Evolutionary conservation across 2,797 vertebrate species (phyloP), one percentile per base, ranked within the genome.

Genomic region (Apodemus agrarius): DNA sequence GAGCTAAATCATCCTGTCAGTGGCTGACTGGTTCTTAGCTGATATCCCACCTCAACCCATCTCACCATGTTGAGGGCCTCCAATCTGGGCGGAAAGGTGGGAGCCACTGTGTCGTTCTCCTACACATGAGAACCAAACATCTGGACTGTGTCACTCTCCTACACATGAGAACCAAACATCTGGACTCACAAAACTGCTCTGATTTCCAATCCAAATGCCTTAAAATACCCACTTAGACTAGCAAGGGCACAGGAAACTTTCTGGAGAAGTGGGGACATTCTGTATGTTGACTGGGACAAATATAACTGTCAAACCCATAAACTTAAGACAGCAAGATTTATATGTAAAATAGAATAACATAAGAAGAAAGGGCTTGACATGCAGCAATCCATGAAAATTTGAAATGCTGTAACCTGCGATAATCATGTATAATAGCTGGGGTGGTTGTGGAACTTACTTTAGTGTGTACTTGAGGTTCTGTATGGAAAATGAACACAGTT

Each of bases 401-500:
- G 65, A 54, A 37, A 89, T 76, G 93, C 24, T 90, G 0, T 88
- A 81, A 43, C 61, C 43, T 83, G 0, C 59, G 61, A 46, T 86
- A 46, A 80, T 78, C 34, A 22, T 61, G 3, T 95, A 0, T 90
- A 40, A 26, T 83, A 90, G 43, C 43, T 69, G 14, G 67, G 69
- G 3, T 29, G 54, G 29, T 54, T 57, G 40, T 81, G 2, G n/a
- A 87, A 63, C 34, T 57, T 83, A 86, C n/a, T 74, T 22, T 34
- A n/a, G 46, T 59, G 9, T 3, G 4, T 17, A 82, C 46, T n/a
- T 49, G 6, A 83, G n/a, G 34, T 91, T 96, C n/a, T 87, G 0
- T 61, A 43, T 93, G 69, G 80, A 85, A 93, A 96, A 96, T 13
- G 6, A 57, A 75, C 54, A 52, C 75, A 61, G 40, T 84, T 91